phyloP scores from a whole-genome alignment of 1,140 invertebrate genomes.

The Saccostrea glomerata region DNA sequence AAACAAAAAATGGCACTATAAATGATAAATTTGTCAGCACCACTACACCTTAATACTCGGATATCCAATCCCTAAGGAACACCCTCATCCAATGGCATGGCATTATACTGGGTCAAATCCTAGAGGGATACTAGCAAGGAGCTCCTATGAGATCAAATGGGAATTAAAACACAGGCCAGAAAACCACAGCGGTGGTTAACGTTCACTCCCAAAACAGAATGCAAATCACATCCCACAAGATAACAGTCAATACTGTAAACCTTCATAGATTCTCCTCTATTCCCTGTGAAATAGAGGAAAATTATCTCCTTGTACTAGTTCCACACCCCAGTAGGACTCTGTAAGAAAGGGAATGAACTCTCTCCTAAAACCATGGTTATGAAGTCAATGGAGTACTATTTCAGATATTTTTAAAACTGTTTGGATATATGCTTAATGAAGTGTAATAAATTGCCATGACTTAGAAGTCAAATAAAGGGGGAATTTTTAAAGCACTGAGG shows the following conservation, averaged over 20 bases:
- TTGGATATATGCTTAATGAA: not conserved
- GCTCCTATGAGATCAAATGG: not conserved
- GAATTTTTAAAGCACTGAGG: conserved; percentile 14
- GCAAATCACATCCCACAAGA: not conserved
- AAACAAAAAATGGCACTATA: conserved; percentile 35
- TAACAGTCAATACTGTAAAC: not conserved
- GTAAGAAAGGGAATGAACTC: not conserved
- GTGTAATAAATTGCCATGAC: conserved; percentile 15
- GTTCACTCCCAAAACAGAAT: not conserved
- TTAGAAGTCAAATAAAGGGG: not conserved
- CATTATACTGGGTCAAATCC: not conserved
- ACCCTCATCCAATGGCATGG: not conserved
- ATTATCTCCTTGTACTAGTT: not conserved
- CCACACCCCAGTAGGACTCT: not conserved
- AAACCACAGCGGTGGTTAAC: not conserved
- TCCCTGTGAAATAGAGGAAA: not conserved
- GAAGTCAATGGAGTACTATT: not conserved
- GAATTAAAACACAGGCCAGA: not conserved
- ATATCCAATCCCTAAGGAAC: not conserved
- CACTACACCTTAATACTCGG: not conserved
- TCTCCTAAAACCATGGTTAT: not conserved
- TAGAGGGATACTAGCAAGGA: not conserved
- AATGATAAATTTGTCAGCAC: conserved; percentile 5
- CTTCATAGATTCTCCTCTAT: not conserved
- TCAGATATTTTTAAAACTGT: not conserved